Evolutionary conservation across 2,888 invertebrate species (phyloP), one percentile per base, ranked within the genome.

Genomic region (Arge pagana): DNA sequence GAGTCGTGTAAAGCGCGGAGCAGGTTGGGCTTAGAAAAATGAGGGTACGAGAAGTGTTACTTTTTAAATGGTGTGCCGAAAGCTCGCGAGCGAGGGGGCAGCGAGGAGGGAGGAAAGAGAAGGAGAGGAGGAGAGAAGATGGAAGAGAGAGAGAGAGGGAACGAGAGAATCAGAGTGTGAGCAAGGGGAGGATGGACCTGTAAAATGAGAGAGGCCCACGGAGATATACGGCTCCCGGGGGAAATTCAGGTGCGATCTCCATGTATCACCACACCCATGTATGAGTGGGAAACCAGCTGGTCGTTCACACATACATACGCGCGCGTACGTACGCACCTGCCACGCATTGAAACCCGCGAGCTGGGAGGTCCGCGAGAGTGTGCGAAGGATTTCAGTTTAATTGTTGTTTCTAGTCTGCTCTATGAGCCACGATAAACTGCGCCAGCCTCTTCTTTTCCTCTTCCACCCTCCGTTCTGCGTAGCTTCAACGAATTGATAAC

Each of bases 211-310:
- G 58, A 58, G 57, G 54, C 24, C 31, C 50, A 55, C 49, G 60
- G 62, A 67, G 65, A 69, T 60, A 64, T 63, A 67, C 59, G 66
- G 63, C 66, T 66, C 68, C 58, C 70, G 16, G 30, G 68, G 68
- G 68, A 69, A 69, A 69, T 69, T 69, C 68, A 65, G 70, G 65
- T 66, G 64, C 66, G 68, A 70, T 66, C 64, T 66, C 66, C 70
- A 70, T 69, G 70, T 68, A 69, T 69, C 70, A 70, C 67, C 63
- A 62, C 67, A 63, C 63, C 66, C 54, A 54, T 51, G 64, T 64
- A 65, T 66, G 65, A 42, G 42, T 28, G 36, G 26, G 33, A 18
- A 45, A 49, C 53, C 53, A 48, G 53, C 36, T 50, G 48, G 30
- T 40, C 37, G 50, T 48, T 53, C 53, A 40, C 48, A 41, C 40